These are phyloP conservation scores for Hoplodrina blanda DNA, from an alignment of 2,888 invertebrate species.

Conservation along the genomic window DNA sequence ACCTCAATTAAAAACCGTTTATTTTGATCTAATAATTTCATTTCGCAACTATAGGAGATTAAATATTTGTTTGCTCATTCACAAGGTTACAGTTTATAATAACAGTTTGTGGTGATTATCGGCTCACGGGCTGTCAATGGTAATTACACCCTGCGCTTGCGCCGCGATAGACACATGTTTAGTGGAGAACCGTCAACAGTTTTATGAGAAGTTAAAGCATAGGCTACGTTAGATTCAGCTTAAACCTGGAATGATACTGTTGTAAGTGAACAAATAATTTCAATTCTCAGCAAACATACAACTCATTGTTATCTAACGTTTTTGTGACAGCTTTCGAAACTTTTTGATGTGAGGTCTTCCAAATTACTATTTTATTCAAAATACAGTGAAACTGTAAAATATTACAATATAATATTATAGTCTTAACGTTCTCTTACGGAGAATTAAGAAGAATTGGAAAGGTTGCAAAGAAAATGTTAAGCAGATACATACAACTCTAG, in stretches of 20 bases:
- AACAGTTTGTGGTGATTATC: conserved; percentile 59
- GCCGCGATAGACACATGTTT: conserved; percentile 26
- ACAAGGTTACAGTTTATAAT: conserved; percentile 61
- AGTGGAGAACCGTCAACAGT: conserved; percentile 9
- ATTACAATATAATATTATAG: neutral
- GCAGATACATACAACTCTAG: neutral
- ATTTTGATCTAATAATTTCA: conserved; percentile 62
- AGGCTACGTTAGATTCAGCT: neutral
- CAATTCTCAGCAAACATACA: neutral
- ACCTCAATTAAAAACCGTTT: conserved; percentile 65
- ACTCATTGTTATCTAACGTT: neutral
- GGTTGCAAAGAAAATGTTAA: too few species aligned
- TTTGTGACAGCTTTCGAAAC: neutral
- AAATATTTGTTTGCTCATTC: conserved; percentile 56
- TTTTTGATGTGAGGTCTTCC: neutral
- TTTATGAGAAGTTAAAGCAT: conserved; percentile 2
- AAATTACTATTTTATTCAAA: neutral
- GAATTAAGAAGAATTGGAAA: too few species aligned
- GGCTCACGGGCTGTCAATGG: conserved; percentile 57
- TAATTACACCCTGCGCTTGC: conserved; percentile 52
- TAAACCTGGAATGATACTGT: neutral
- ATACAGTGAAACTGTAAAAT: neutral
- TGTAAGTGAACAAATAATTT: neutral
- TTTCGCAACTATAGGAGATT: conserved; percentile 55
- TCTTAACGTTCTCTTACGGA: too few species aligned